Base-by-base conservation (phyloP, 2,888 invertebrate genomes). In the Ceriagrion tenellum region DNA sequence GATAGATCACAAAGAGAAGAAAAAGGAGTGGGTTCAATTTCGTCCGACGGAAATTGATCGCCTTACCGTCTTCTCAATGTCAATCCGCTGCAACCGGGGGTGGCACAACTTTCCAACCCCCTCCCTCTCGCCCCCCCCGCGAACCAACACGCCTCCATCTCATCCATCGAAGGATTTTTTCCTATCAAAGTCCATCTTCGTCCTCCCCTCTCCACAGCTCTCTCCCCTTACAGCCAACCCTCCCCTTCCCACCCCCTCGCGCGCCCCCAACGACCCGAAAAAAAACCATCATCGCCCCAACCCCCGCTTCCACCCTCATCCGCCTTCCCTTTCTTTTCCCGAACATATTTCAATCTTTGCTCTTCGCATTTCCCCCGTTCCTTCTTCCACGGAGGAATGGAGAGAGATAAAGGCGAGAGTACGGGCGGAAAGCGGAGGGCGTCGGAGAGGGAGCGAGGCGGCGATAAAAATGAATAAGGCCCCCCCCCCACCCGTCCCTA, bases 311-410 rank as follows among this genome's bases (percentile, higher is more conserved):
- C 10, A 20, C 55, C 40, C 89, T 89, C 26, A 55, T 89, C 47
- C 55, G 55, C 55, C 89, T 69, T 93, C 47, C 47, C 93, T 93
- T 93, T 93, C 93, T 93, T 81, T 59, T 93, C n/a, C 69, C 93
- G 47, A 93, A 93, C 93, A 93, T 93, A 93, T 93, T 93, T 93
- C 93, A 93, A 93, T 93, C 93, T 93, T 93, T 74, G 69, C 93
- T 93, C 93, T 69, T 69, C 69, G 93, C 69, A 63, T 93, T 93
- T 69, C 23, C 93, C n/a, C 93, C 8, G 47, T n/a, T 47, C 69
- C 30, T 93, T 69, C 69, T 93, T 69, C 69, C 93, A 69, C 91
- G 59, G 59, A 63, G 63, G 59, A 91, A 59, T 55, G 90, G 59
- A 91, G 91, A 56, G 47, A 26, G 93, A 69, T 69, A 93, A 93